Evolutionary conservation across 2,797 vertebrate genomes (phyloP), one percentile per base, ranked within the genome.

Genomic region (Setipinna tenuifilis): DNA sequence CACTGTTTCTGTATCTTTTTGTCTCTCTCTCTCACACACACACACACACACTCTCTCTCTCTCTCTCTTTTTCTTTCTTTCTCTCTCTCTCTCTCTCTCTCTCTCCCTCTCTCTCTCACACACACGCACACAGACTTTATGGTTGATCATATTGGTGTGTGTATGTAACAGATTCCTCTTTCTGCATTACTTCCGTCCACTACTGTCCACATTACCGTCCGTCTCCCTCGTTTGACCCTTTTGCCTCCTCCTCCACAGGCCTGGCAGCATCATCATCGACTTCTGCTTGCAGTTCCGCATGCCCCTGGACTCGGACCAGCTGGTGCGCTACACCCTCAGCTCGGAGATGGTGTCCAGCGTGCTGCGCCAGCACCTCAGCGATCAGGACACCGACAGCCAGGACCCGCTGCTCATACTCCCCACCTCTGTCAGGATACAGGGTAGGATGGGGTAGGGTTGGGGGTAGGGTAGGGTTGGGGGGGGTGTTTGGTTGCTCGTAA

Each of bases 251-350:
- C 35, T 7, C 19, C 17, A 78, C 31, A 78, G 71, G 17, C 6
- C 35, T 0, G 71, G 71, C 35, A 78, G 71, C 35, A 17, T 78
- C 31, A 78, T 78, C 71, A 16, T 84, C 14, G 35, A 78, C 48
- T 90, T 85, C 81, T 12, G 83, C 11, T 58, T 90, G 21, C 0
- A 23, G 57, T 90, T 90, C 86, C 17, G 9, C 41, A 88, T 88
- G 87, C 90, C 90, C 35, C 9, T 19, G 9, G 85, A 90, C n/a
- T 83, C 88, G 0, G 23, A 83, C 0, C 35, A 86, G 81, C 19
- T 90, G 78, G 23, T 17, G 3, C 62, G 0, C 25, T 86, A 82
- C 54, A 84, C 65, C 31, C 75, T 90, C 65, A 89, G 82, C 59
- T 57, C 23, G 80, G 84, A 88, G 46, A 54, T 90, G 58, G 90